Conservation (phyloP, 2,113 vertebrate genomes). For the Lamprotornis superbus region DNA sequence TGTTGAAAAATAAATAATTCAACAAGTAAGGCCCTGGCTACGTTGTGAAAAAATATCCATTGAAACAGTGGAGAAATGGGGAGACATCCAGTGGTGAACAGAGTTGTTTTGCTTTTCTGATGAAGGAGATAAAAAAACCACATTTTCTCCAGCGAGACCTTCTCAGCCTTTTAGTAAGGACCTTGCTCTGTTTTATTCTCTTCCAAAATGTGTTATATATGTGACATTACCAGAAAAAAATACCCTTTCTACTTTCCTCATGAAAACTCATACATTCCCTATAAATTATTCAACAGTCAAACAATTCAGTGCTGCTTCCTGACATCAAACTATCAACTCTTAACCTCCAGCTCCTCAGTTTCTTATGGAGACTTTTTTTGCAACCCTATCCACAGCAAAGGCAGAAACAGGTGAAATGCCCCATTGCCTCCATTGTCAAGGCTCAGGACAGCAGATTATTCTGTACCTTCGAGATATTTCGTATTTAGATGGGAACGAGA, state of each 20-base stretch:
- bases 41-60: not conserved
- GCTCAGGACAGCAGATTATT: not conserved
- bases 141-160: not conserved
- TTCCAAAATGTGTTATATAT: not conserved
- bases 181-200: not conserved
- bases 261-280: not conserved
- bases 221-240: not conserved
- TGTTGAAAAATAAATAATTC: constrained; percentile 23
- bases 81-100: not conserved
- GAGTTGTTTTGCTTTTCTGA: not conserved
- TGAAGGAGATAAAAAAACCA: fast-evolving
- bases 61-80: not conserved
- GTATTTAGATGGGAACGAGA: not conserved
- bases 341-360: not conserved
- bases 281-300: not conserved
- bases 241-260: not conserved
- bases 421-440: not conserved
- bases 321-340: not conserved
- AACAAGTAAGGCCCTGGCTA: not conserved
- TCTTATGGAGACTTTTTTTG: not conserved
- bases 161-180: not conserved
- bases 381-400: not conserved
- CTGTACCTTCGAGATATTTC: not conserved
- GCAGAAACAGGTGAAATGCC: not conserved
- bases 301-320: not conserved